phyloP scores from a whole-genome alignment of 2,888 invertebrate species.

The Tryphoninae sp. region DNA sequence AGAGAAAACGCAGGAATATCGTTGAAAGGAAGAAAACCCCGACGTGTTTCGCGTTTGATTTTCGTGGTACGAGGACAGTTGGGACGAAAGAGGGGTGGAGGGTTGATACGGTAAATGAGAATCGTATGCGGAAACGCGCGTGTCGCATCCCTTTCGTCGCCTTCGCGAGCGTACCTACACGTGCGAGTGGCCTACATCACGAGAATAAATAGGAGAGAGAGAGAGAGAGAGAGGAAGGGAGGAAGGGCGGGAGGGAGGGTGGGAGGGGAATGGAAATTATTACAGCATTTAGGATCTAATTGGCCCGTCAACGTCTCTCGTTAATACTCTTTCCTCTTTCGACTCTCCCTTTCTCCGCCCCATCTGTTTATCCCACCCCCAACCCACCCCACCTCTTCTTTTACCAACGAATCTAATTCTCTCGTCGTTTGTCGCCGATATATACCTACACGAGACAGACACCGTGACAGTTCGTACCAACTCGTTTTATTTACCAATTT shows the following conservation, averaged over 20 bases:
- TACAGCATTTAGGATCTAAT: conserved; percentile 77
- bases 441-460: conserved; percentile 59
- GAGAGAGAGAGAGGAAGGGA: conserved; percentile 18
- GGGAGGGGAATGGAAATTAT: conserved; percentile 69
- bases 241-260: conserved; percentile 14
- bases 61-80: conserved; percentile 30
- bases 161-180: conserved; percentile 31
- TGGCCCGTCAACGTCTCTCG: conserved; percentile 79
- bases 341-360: conserved; percentile 47
- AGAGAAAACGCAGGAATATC: conserved; percentile 54
- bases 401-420: conserved; percentile 46
- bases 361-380: conserved; percentile 44
- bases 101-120: conserved; percentile 36
- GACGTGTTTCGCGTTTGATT: conserved; percentile 26
- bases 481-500: conserved; percentile 69
- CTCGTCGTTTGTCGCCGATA: conserved; percentile 46
- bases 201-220: conserved; percentile 5
- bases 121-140: conserved; percentile 24
- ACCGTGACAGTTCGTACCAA: conserved; percentile 78
- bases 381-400: conserved; percentile 31
- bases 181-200: conserved; percentile 33
- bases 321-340: conserved; percentile 67
- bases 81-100: conserved; percentile 9
- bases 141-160: conserved; percentile 46
- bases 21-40: conserved; percentile 30